A percentile compares a stretch with the other conserved stretches of the same genome.
These are phyloP conservation scores for Phylloscopus whistleri DNA, from an alignment of 2,113 vertebrate species.

Conservation along the genomic window DNA sequence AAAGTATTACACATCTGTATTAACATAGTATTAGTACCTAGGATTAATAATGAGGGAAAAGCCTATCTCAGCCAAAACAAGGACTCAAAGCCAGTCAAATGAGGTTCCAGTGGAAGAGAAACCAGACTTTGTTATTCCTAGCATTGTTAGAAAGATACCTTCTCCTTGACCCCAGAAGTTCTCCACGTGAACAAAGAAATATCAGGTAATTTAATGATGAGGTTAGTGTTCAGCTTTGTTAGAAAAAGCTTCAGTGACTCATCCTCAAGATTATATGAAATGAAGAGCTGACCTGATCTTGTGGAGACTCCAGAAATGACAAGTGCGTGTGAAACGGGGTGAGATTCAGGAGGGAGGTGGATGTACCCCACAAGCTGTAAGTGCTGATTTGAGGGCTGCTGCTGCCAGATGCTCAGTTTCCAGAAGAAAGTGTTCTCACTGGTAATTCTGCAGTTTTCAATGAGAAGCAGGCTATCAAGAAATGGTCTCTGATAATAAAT, in stretches of 20 bases:
- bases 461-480: background rate
- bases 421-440: background rate
- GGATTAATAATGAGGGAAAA: background rate
- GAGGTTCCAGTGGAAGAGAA: background rate
- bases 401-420: background rate
- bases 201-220: background rate
- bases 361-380: background rate
- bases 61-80: background rate
- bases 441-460: background rate
- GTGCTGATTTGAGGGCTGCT: background rate
- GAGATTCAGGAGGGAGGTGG: background rate
- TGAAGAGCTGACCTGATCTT: background rate
- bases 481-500: background rate
- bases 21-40: background rate
- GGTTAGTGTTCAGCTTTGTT: background rate
- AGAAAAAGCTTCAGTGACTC: background rate
- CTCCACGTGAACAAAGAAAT: background rate
- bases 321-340: fast-evolving
- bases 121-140: background rate
- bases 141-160: background rate
- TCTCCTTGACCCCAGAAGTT: background rate
- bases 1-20: background rate
- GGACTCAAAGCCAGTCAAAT: background rate
- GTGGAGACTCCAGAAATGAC: background rate
- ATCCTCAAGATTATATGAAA: background rate